These are phyloP conservation scores for Agonopterix heracliana DNA, from an alignment of 2,888 invertebrate species.

Conservation along the genomic window DNA sequence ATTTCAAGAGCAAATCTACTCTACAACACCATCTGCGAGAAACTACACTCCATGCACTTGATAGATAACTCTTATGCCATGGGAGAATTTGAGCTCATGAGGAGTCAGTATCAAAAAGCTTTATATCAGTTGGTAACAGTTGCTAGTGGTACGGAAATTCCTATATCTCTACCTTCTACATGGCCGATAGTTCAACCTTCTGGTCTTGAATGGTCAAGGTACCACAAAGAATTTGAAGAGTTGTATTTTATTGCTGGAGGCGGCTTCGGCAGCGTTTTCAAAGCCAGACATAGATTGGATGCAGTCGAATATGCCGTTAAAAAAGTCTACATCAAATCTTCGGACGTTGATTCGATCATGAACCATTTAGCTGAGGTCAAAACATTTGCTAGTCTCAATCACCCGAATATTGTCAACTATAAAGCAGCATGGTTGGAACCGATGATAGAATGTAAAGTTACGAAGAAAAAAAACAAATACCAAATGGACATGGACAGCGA, in stretches of 20 bases:
- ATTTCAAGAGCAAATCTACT: slow-evolving; percentile 72
- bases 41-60: slow-evolving; percentile 80
- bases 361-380: slow-evolving; percentile 85
- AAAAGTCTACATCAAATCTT: slow-evolving; percentile 81
- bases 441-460: slow-evolving; percentile 66
- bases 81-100: slow-evolving; percentile 82
- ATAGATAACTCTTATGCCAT: slow-evolving; percentile 82
- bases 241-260: slow-evolving; percentile 82
- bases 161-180: slow-evolving; percentile 59
- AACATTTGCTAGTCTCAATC: slow-evolving; percentile 85
- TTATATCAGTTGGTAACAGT: slow-evolving; percentile 79
- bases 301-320: slow-evolving; percentile 88
- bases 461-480: slow-evolving; percentile 44
- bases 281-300: slow-evolving; percentile 84
- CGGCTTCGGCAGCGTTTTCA: slow-evolving; percentile 86
- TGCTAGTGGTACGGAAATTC: slow-evolving; percentile 73
- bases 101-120: slow-evolving; percentile 81
- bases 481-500: slow-evolving; percentile 57
- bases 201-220: slow-evolving; percentile 78
- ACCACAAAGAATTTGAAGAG: slow-evolving; percentile 82
- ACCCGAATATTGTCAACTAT: slow-evolving; percentile 87
- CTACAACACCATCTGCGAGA: slow-evolving; percentile 81
- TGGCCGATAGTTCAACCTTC: slow-evolving; percentile 73
- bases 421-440: slow-evolving; percentile 90
- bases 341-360: slow-evolving; percentile 78